Evolutionary conservation across 2,113 vertebrate genomes (phyloP).

Genomic region (Corydoras sp.): DNA sequence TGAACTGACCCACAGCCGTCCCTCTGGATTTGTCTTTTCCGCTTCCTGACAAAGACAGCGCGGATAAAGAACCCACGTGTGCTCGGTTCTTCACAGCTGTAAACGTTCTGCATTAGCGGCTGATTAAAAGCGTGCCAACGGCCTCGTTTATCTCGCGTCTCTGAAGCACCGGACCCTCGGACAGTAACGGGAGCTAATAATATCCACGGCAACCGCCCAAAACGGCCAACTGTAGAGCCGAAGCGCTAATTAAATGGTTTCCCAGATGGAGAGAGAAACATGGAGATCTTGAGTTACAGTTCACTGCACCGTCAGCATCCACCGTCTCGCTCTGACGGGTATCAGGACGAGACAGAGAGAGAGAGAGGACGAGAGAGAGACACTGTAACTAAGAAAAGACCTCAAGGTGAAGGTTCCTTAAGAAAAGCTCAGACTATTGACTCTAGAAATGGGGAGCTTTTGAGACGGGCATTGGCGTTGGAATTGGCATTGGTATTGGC

Average conservation of each 20-base stretch:
- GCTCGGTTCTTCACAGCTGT: too few species aligned
- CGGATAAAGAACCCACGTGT: too few species aligned
- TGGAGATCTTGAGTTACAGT: neutral
- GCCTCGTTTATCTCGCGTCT: too few species aligned
- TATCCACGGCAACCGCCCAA: conserved; percentile 5
- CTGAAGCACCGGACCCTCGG: neutral
- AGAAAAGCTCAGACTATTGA: too few species aligned
- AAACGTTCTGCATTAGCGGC: too few species aligned
- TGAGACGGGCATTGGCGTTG: too few species aligned
- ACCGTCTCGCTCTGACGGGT: conserved; percentile 15
- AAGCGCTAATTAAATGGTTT: conserved; percentile 8
- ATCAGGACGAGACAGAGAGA: neutral
- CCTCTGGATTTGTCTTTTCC: neutral
- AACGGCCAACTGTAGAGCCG: neutral
- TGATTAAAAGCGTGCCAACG: too few species aligned
- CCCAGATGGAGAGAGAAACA: neutral
- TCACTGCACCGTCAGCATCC: neutral
- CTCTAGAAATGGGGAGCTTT: too few species aligned
- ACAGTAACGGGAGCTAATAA: conserved; percentile 11
- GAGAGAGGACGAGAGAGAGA: neutral
- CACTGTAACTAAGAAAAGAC: neutral
- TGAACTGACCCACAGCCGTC: neutral
- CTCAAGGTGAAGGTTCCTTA: too few species aligned
- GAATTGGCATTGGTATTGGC: too few species aligned
- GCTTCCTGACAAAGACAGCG: too few species aligned